Percentiles rank a stretch among this genome's conserved stretches.
Conservation (phyloP, 2,113 vertebrate species). For the Crotalus helleri region DNA sequence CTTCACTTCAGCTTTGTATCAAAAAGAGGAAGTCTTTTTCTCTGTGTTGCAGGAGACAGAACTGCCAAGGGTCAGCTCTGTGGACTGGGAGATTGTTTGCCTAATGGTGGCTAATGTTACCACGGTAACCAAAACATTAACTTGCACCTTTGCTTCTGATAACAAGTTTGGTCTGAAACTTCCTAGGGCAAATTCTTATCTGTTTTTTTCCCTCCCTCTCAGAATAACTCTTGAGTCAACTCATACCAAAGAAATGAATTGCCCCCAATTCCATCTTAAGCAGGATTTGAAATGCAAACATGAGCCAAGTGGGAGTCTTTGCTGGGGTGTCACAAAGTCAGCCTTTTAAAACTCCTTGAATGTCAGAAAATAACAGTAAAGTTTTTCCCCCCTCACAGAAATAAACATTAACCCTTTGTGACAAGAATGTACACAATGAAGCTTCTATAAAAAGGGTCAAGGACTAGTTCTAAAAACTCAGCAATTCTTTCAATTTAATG, state of each 20-base stretch:
- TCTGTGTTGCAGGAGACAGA: background rate
- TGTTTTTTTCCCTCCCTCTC: background rate
- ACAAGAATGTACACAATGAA: background rate
- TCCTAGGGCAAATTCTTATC: background rate
- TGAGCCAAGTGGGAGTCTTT: background rate
- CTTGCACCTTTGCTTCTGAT: background rate
- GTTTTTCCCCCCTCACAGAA: background rate
- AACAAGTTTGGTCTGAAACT: background rate
- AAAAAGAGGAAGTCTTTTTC: background rate
- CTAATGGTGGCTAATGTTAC: background rate
- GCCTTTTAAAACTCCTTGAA: background rate
- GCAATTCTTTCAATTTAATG: background rate
- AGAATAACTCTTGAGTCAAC: background rate
- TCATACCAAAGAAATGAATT: background rate
- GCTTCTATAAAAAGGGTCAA: background rate
- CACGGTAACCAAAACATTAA: slow-evolving; percentile 27
- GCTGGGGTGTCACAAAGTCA: background rate
- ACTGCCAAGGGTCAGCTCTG: background rate
- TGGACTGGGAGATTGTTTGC: background rate
- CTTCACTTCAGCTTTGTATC: background rate
- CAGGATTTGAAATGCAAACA: background rate
- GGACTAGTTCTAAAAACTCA: background rate
- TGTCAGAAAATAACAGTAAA: background rate
- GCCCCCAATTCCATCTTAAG: background rate
- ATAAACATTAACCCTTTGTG: background rate